Evolutionary conservation across 2,113 vertebrate genomes (phyloP).

Genomic region (Amazona vittata): DNA sequence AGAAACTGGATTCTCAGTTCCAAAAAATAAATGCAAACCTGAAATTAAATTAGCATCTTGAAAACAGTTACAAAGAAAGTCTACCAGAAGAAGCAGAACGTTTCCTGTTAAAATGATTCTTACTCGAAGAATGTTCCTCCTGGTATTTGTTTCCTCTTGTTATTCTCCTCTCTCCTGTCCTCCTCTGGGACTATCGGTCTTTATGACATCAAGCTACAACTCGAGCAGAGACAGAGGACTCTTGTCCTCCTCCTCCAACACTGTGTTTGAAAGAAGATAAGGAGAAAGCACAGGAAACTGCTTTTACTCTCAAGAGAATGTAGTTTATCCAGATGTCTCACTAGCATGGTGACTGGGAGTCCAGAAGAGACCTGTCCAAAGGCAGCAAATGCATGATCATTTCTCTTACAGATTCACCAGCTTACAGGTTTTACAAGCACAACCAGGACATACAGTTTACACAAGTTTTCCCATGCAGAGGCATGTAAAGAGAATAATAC

Average conservation of each 20-base stretch:
- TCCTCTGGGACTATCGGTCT: not conserved
- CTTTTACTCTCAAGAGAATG: not conserved
- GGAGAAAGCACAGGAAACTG: not conserved
- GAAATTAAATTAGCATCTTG: not conserved
- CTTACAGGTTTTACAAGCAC: not conserved
- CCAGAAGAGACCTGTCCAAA: not conserved
- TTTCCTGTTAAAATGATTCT: not conserved
- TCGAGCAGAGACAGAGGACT: not conserved
- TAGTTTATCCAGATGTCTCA: not conserved
- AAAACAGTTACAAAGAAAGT: not conserved
- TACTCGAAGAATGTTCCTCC: not conserved
- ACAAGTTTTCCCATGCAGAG: not conserved
- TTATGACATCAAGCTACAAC: not conserved
- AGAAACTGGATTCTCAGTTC: not conserved
- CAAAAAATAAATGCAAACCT: not conserved
- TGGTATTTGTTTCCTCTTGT: not conserved
- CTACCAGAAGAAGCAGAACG: not conserved
- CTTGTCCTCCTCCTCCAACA: not conserved
- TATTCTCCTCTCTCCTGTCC: not conserved
- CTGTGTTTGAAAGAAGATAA: not conserved
- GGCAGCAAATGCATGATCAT: not conserved
- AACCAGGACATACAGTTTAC: rapidly evolving
- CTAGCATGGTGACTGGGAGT: not conserved
- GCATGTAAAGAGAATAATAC: not conserved
- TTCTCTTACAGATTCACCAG: not conserved